Evolutionary conservation across 1,140 invertebrate genomes (phyloP).

Genomic region (Sarcophaga peregrina): DNA sequence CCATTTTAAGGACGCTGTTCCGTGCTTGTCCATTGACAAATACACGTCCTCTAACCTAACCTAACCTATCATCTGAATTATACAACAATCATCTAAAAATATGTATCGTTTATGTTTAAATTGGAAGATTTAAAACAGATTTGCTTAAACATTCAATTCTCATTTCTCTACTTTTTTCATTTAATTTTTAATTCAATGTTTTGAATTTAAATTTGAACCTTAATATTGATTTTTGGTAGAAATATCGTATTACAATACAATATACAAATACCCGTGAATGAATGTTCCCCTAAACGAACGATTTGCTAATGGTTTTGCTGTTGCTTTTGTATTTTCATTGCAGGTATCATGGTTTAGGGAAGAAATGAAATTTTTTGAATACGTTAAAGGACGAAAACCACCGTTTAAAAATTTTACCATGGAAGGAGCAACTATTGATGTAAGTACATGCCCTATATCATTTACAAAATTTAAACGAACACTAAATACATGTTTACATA

Average conservation of each 20-base stretch:
- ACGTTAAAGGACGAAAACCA: conserved; percentile 78
- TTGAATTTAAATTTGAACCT: not conserved
- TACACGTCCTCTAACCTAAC: no score
- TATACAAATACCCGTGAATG: not conserved
- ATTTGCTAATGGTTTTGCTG: no score
- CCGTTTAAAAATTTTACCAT: conserved; percentile 77
- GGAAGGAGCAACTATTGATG: conserved; percentile 76
- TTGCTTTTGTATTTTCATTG: conserved; percentile 46
- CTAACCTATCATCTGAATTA: no score
- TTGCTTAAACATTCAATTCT: no score
- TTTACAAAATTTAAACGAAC: not conserved
- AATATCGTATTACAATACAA: not conserved
- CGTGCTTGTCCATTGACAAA: no score
- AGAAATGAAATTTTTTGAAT: conserved; percentile 78
- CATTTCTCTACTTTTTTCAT: no score
- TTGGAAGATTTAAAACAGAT: no score
- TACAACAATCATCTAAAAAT: no score
- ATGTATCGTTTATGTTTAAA: no score
- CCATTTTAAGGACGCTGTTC: no score
- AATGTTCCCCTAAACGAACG: no score
- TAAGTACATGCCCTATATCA: conserved; percentile 68
- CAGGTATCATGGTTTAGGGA: conserved; percentile 77
- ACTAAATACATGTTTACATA: not conserved
- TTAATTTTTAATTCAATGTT: not conserved
- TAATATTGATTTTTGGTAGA: not conserved